Conservation (phyloP, 2,888 invertebrate species). For the Phymatocera aterrima region DNA sequence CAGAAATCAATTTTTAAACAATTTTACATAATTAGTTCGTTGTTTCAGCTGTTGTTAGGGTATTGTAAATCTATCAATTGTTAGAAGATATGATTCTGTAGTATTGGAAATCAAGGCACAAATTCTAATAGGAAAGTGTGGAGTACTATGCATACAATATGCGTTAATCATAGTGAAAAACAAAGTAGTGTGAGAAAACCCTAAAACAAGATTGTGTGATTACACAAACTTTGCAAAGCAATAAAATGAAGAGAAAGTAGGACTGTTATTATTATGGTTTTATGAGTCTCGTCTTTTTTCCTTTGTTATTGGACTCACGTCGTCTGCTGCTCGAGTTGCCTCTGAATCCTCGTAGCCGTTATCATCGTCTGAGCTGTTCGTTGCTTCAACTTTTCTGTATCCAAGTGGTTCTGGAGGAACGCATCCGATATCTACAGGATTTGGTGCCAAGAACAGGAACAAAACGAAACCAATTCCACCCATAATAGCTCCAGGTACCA, state of each 20-base stretch:
- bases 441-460: conserved; percentile 91
- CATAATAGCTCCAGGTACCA: conserved; percentile 92
- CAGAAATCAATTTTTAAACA: not conserved
- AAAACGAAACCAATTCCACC: conserved; percentile 82
- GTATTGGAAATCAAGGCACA: not conserved
- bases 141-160: not conserved
- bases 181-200: not conserved
- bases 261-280: not conserved
- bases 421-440: conserved; percentile 86
- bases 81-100: not conserved
- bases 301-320: conserved; percentile 62
- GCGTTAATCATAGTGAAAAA: not conserved
- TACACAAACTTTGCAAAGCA: not conserved
- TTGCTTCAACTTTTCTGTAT: conserved; percentile 65
- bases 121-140: not conserved
- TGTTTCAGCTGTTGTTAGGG: not conserved
- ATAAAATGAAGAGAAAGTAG: not conserved
- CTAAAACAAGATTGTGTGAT: not conserved
- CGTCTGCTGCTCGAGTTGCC: conserved; percentile 55
- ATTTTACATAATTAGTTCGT: not conserved
- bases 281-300: not conserved
- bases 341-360: conserved; percentile 57
- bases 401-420: conserved; percentile 67
- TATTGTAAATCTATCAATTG: not conserved
- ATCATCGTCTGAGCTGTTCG: conserved; percentile 67